phyloP scores from a whole-genome alignment of 2,113 vertebrate species.

The Pholis gunnellus region DNA sequence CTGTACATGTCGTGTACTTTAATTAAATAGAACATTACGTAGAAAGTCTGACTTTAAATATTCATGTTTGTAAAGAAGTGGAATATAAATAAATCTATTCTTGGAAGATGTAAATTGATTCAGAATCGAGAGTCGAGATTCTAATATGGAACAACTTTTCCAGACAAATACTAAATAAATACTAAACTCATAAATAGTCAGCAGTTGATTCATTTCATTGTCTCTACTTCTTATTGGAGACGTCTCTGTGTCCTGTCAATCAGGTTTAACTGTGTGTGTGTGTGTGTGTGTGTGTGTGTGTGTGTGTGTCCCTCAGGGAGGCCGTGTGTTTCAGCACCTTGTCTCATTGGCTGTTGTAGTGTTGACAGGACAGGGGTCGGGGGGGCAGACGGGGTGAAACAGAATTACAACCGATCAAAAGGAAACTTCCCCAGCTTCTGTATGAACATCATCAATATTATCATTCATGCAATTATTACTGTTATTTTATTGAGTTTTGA shows the following conservation, averaged over 20 bases:
- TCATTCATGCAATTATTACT: not conserved
- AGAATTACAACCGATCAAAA: constrained; percentile 25
- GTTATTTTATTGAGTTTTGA: not conserved
- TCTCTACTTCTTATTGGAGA: not conserved
- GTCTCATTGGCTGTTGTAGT: constrained; percentile 74
- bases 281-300: constrained; percentile 31
- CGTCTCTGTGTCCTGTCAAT: not conserved
- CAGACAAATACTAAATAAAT: no score
- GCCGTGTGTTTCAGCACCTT: constrained; percentile 79
- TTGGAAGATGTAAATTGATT: no score
- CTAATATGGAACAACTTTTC: no score
- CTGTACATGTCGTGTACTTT: no score
- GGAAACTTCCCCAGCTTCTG: constrained; percentile 21
- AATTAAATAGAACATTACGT: no score
- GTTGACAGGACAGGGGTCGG: constrained; percentile 75
- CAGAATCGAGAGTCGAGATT: no score
- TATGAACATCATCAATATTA: not conserved
- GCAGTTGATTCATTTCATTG: no score
- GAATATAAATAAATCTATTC: no score
- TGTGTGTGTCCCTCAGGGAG: constrained; percentile 64
- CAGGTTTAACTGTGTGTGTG: not conserved
- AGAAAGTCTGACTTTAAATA: no score
- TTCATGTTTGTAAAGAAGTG: no score
- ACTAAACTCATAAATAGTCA: no score
- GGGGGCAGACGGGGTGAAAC: constrained; percentile 32